These are phyloP conservation scores for Patiria miniata DNA, from an alignment of 35 echinoderm and acorn worm genomes.

Conservation along the genomic window DNA sequence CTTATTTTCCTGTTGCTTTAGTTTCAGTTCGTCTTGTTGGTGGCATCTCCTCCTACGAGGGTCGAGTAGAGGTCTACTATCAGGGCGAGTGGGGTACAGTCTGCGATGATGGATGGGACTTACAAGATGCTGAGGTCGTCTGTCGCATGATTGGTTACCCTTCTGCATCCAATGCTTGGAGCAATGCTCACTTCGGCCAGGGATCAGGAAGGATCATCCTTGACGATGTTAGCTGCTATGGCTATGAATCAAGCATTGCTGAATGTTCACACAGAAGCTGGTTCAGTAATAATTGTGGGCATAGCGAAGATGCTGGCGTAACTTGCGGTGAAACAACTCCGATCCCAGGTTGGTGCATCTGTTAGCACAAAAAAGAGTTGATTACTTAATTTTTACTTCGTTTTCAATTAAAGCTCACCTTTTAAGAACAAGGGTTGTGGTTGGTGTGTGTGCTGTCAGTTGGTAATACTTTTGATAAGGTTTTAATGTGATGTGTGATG, in stretches of 20 bases:
- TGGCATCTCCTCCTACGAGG: not conserved
- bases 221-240: conserved; percentile 56
- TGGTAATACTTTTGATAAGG: no score
- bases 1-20: no score
- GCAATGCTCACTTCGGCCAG: conserved; percentile 37
- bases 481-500: no score
- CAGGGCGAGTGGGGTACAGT: conserved; percentile 53
- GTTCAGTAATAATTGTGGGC: conserved; percentile 43
- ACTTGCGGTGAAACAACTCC: conserved; percentile 32
- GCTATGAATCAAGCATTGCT: conserved; percentile 39
- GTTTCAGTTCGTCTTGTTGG: conserved; percentile 41
- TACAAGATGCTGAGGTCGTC: conserved; percentile 43
- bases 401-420: no score
- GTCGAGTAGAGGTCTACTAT: conserved; percentile 56
- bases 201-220: conserved; percentile 42
- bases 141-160: conserved; percentile 51
- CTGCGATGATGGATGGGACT: conserved; percentile 52
- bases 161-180: conserved; percentile 12
- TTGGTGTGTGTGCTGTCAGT: no score
- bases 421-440: no score
- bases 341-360: no score
- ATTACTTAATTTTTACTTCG: no score
- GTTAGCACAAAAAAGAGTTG: no score
- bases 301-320: conserved; percentile 66
- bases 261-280: conserved; percentile 33